Percentiles rank a stretch among this genome's conserved stretches.
Evolutionary conservation across 2,888 invertebrate genomes (phyloP).

Genomic region (Tetramorium bicarinatum): DNA sequence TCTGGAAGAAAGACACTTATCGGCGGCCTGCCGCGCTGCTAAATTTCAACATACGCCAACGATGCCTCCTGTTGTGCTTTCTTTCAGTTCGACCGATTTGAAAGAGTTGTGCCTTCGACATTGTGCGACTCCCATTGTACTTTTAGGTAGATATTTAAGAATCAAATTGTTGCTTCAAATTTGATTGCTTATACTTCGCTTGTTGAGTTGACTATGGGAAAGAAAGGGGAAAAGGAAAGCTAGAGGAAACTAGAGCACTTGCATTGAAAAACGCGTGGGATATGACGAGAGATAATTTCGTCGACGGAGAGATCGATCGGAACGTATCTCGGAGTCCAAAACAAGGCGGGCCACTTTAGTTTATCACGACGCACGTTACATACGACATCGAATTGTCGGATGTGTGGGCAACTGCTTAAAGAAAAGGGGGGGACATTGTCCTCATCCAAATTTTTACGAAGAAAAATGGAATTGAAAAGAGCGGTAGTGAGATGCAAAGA

Average conservation of each 20-base stretch:
- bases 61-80: constrained; percentile 76
- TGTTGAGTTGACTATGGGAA: constrained; percentile 62
- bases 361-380: constrained; percentile 42
- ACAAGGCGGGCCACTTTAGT: constrained; percentile 32
- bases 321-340: constrained; percentile 37
- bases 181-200: constrained; percentile 67
- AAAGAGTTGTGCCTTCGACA: constrained; percentile 77
- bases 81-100: constrained; percentile 73
- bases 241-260: constrained; percentile 5
- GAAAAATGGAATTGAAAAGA: constrained; percentile 63
- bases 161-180: constrained; percentile 70
- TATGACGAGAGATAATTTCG: constrained; percentile 29
- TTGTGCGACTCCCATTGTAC: constrained; percentile 74
- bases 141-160: constrained; percentile 73
- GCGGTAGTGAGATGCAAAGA: constrained; percentile 58
- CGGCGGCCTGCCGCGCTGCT: constrained; percentile 52
- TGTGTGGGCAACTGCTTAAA: constrained; percentile 9
- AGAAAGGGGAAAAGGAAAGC: constrained; percentile 18
- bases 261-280: constrained; percentile 18
- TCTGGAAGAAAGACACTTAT: constrained; percentile 65
- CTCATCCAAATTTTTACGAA: constrained; percentile 63
- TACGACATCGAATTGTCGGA: constrained; percentile 29
- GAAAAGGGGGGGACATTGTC: constrained; percentile 21
- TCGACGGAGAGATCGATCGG: constrained; percentile 13
- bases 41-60: constrained; percentile 67